Evolutionary conservation across 2,797 vertebrate species (phyloP), one percentile per base, ranked within the genome.

Genomic region (Botia almorhae): DNA sequence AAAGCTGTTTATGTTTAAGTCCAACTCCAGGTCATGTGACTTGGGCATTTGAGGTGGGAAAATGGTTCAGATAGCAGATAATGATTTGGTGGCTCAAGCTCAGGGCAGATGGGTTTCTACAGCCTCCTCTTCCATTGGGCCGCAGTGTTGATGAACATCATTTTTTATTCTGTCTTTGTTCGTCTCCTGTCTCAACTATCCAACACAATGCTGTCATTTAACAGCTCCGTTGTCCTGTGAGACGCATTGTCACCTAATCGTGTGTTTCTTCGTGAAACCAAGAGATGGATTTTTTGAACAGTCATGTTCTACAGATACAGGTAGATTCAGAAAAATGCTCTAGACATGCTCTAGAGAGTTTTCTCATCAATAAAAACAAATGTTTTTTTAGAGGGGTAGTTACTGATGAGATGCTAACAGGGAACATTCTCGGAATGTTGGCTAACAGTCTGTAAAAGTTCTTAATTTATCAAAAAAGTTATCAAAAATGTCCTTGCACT

Each of bases 101-200:
- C 89, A 87, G 91, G 88, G 89, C 85, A 92, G 93, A 92, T 93
- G 93, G 92, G 91, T 93, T 93, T 93, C 90, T 89, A 91, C 85
- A 68, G 88, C 86, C 78, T 74, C 17, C 51, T 74, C 87, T 89
- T 81, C 71, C 46, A 33, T 84, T 91, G 87, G 89, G 68, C 79
- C 65, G 33, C 46, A 61, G 61, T 80, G 81, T 82, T 75, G 70
- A 89, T 77, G 67, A 56, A 64, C 75, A 74, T 78, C 74, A 78
- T 3, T 33, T 56, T 72, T 73, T 63, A 78, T 58, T 50, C 69
- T 29, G 69, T 68, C 70, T 69, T 76, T 48, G 69, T 77, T 80
- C 74, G 8, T 67, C 17, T 80, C 16, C 43, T 68, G 68, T 74
- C 50, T 48, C 53, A 6, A 19, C 56, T 76, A 26, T 71, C 55